Percentiles rank a stretch among this genome's conserved stretches.
Evolutionary conservation across 2,797 vertebrate species (phyloP).

Genomic region (Poeciliopsis infans): DNA sequence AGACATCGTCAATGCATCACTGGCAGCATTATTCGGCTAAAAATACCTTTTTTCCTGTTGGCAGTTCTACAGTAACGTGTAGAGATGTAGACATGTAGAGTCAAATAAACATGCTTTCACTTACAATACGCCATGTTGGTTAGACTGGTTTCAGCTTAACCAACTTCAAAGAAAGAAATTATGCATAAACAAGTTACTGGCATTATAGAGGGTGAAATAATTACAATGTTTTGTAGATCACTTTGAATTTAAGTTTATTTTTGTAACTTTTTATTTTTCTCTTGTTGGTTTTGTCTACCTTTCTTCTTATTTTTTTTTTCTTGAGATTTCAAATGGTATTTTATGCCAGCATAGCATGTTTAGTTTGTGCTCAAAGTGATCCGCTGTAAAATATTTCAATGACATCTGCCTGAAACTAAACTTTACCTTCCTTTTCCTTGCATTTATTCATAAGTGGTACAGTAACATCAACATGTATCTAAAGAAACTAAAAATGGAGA

Average conservation of each 20-base stretch:
- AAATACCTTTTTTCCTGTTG: constrained; percentile 37
- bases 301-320: background rate
- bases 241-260: background rate
- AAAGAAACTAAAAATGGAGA: background rate
- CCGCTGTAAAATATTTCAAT: background rate
- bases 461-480: background rate
- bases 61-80: constrained; percentile 3
- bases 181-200: background rate
- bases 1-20: constrained; percentile 44
- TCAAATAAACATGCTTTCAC: constrained; percentile 9
- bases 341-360: background rate
- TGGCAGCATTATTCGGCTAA: constrained; percentile 31
- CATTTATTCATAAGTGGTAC: background rate
- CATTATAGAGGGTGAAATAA: background rate
- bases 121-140: background rate
- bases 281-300: background rate
- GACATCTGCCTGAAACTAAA: background rate
- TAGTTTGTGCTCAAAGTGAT: background rate
- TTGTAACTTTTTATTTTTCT: background rate
- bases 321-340: background rate
- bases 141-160: background rate
- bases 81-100: constrained; percentile 6
- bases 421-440: background rate
- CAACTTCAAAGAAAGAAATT: background rate
- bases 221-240: background rate